phyloP scores from a whole-genome alignment of 2,797 vertebrate genomes.

The Adrianichthys oophorus region DNA sequence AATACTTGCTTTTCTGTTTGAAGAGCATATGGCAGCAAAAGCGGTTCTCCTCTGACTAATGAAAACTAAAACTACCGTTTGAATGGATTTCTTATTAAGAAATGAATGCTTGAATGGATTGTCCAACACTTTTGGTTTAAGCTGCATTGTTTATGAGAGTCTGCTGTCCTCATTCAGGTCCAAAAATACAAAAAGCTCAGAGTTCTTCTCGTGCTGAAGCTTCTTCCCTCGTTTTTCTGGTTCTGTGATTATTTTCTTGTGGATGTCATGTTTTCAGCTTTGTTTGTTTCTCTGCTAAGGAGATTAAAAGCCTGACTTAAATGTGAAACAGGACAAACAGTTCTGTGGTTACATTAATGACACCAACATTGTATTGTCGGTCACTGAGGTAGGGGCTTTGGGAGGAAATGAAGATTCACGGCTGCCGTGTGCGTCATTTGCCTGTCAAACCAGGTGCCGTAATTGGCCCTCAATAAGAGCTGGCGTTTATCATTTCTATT shows the following conservation, averaged over 20 bases:
- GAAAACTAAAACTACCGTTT: neutral
- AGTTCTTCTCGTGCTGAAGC: no score
- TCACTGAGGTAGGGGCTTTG: conserved; percentile 12
- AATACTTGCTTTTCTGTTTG: neutral
- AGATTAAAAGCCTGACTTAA: neutral
- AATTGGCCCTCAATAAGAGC: conserved; percentile 51
- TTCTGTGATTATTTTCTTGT: neutral
- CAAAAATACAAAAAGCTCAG: no score
- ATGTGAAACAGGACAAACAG: neutral
- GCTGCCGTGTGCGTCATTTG: conserved; percentile 59
- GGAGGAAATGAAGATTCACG: conserved; percentile 61
- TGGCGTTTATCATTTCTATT: conserved; percentile 66
- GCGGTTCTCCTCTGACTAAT: neutral
- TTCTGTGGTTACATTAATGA: conserved; percentile 10
- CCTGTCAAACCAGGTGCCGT: conserved; percentile 43
- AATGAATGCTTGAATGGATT: neutral
- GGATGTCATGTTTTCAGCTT: neutral
- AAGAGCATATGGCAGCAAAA: neutral
- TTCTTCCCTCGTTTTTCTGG: no score
- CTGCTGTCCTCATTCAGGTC: no score
- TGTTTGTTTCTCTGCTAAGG: neutral
- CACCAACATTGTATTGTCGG: conserved; percentile 5
- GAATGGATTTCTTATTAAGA: neutral
- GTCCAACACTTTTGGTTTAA: no score
- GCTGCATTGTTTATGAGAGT: no score